Percentiles rank a stretch among this genome's conserved stretches.
phyloP scores from a whole-genome alignment of 2,797 vertebrate genomes.

The Enteromius paludinosus region DNA sequence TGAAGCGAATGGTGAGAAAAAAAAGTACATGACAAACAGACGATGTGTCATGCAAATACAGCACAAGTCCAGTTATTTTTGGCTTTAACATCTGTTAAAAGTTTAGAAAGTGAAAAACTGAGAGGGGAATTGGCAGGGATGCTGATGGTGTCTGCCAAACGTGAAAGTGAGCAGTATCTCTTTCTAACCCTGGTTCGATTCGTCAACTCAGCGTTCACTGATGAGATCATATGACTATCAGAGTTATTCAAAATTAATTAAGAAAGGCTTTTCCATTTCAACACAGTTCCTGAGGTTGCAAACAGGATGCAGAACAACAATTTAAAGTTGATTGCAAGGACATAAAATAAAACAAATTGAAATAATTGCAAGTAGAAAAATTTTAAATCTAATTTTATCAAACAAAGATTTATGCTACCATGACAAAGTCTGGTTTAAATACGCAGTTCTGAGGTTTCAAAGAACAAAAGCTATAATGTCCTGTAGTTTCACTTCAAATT shows the following conservation, averaged over 20 bases:
- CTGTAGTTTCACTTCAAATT: neutral
- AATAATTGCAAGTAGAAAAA: neutral
- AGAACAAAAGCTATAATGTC: neutral
- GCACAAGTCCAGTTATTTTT: conserved; percentile 57
- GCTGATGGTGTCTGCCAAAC: neutral
- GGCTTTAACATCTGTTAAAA: conserved; percentile 52
- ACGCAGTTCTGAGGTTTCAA: neutral
- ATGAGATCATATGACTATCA: neutral
- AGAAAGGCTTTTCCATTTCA: neutral
- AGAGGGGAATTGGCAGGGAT: neutral
- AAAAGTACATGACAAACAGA: conserved; percentile 11
- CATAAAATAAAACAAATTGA: neutral
- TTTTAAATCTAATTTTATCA: neutral
- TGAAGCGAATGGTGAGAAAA: neutral
- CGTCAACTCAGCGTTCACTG: neutral
- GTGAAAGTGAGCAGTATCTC: neutral
- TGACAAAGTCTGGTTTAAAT: neutral
- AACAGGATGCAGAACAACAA: neutral
- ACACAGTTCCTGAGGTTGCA: neutral
- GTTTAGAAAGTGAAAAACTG: neutral
- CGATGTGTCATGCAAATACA: conserved; percentile 63
- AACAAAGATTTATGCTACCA: neutral
- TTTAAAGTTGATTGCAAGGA: neutral
- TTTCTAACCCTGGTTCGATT: neutral
- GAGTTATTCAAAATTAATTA: neutral